Evolutionary conservation across 2,888 invertebrate genomes (phyloP).

Genomic region (Octodonta nipae): DNA sequence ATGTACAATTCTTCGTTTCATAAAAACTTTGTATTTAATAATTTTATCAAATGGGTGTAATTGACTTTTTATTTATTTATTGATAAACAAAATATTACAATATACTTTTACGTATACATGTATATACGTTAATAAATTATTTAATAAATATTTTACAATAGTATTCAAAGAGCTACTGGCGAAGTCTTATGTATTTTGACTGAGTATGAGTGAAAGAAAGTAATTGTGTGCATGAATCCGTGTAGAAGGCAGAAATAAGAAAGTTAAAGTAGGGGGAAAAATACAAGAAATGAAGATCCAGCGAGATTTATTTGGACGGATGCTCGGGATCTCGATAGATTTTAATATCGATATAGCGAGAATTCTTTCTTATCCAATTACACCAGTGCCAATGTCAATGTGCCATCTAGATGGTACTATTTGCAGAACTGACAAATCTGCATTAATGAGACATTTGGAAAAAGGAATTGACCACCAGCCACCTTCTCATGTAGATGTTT

Average conservation of each 20-base stretch:
- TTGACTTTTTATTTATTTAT: too few relatives aligned
- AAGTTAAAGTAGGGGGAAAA: slow-evolving; percentile 14
- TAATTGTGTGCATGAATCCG: too few relatives aligned
- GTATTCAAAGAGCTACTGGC: too few relatives aligned
- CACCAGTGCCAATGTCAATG: slow-evolving; percentile 17
- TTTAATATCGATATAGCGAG: slow-evolving; percentile 12
- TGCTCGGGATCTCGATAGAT: slow-evolving; percentile 11
- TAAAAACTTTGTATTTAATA: too few relatives aligned
- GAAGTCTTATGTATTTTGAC: too few relatives aligned
- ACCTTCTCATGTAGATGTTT: slow-evolving; percentile 16
- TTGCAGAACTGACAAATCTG: slow-evolving; percentile 21
- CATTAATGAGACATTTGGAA: slow-evolving; percentile 16
- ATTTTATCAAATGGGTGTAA: too few relatives aligned
- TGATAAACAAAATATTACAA: too few relatives aligned
- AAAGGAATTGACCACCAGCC: slow-evolving; percentile 8
- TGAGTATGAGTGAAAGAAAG: too few relatives aligned
- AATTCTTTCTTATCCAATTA: slow-evolving; percentile 21
- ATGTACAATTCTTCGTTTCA: too few relatives aligned
- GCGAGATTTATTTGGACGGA: slow-evolving; percentile 10
- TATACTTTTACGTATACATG: too few relatives aligned
- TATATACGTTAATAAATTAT: too few relatives aligned
- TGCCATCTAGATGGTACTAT: slow-evolving; percentile 7
- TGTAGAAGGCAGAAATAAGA: slow-evolving; percentile 11
- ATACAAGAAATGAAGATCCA: slow-evolving; percentile 11
- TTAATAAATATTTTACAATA: too few relatives aligned